Conservation (phyloP, 2,113 vertebrate genomes). For the Scomber scombrus region DNA sequence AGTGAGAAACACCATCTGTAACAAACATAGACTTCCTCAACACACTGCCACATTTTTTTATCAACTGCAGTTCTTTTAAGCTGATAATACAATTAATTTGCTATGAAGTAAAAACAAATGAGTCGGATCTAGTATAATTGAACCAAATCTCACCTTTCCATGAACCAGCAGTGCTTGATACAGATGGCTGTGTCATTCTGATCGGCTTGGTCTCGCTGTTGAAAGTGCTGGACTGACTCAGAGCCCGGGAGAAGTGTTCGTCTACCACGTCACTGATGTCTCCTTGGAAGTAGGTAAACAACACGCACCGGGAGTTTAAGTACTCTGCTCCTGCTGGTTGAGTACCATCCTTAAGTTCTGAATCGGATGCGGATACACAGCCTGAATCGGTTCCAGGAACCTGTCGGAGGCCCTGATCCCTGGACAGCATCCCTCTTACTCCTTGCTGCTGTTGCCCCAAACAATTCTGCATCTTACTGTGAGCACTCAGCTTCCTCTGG, state of each 20-base stretch:
- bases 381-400: conserved; percentile 78
- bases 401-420: conserved; percentile 64
- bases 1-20: conserved; percentile 78
- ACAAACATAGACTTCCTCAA: conserved; percentile 9
- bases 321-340: conserved; percentile 97
- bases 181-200: conserved; percentile 79
- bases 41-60: not conserved
- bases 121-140: too few relatives aligned
- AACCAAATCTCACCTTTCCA: conserved; percentile 91
- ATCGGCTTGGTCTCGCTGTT: conserved; percentile 87
- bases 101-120: too few relatives aligned
- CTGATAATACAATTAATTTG: too few relatives aligned
- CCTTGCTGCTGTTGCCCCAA: conserved; percentile 86
- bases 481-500: conserved; percentile 90
- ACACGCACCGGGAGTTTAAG: conserved; percentile 96
- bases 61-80: not conserved
- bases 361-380: conserved; percentile 44
- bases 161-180: conserved; percentile 77
- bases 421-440: conserved; percentile 65
- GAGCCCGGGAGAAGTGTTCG: conserved; percentile 96
- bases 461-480: conserved; percentile 96
- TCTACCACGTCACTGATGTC: conserved; percentile 97
- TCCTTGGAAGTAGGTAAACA: conserved; percentile 99
- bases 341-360: conserved; percentile 87
- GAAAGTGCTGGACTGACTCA: conserved; percentile 93